Percentiles rank a stretch among this genome's conserved stretches.
Conservation (phyloP, 2,113 vertebrate species). For the Stegostoma tigrinum region DNA sequence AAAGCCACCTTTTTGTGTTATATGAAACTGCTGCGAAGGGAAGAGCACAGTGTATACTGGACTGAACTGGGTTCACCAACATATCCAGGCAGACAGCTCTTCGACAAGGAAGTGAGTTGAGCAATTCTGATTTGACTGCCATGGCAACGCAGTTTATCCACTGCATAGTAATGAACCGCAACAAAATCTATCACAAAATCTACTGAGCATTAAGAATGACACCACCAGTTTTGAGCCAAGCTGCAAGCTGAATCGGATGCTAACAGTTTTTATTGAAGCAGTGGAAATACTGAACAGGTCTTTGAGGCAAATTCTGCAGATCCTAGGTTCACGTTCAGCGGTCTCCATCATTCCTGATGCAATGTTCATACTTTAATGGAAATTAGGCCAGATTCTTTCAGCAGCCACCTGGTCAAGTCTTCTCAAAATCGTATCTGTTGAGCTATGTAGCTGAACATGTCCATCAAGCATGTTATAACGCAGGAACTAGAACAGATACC, state of each 20-base stretch:
- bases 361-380: neutral
- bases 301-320: neutral
- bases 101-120: neutral
- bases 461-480: neutral
- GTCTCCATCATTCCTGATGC: neutral
- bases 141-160: slow-evolving; percentile 17
- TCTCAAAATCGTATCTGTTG: neutral
- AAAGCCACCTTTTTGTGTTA: neutral
- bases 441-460: neutral
- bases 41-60: neutral
- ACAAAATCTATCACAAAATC: neutral
- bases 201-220: neutral
- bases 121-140: neutral
- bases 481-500: neutral
- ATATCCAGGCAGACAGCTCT: neutral
- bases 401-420: too few species aligned
- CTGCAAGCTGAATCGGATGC: neutral
- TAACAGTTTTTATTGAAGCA: neutral
- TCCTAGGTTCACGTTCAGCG: neutral
- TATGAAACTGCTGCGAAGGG: neutral
- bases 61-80: neutral
- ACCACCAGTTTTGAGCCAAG: neutral
- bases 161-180: neutral
- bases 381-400: neutral
- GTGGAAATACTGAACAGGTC: neutral